Conservation (phyloP, 2,113 vertebrate genomes). For the Callaeas wilsoni region DNA sequence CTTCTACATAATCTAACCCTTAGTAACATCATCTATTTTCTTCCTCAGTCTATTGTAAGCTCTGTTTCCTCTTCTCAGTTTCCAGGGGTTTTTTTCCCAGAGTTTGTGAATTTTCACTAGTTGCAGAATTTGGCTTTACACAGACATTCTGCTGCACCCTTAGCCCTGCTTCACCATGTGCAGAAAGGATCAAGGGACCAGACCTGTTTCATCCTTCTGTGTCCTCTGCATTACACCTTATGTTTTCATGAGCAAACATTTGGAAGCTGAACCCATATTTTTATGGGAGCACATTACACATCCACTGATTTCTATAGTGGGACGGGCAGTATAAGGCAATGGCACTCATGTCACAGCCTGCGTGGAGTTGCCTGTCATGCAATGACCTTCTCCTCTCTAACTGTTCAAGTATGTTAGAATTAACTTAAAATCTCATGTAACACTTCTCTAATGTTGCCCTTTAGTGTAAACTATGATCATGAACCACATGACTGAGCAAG, state of each 20-base stretch:
- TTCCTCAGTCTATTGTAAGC: not conserved
- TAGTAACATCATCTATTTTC: not conserved
- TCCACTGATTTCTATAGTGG: not conserved
- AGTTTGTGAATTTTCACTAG: not conserved
- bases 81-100: not conserved
- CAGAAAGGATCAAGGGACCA: not conserved
- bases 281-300: not conserved
- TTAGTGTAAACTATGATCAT: not conserved
- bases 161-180: not conserved
- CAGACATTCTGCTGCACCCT: not conserved
- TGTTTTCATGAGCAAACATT: not conserved
- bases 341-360: not conserved
- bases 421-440: not conserved
- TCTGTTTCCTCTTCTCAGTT: not conserved
- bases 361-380: not conserved
- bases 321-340: not conserved
- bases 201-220: not conserved
- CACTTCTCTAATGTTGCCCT: not conserved
- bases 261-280: not conserved
- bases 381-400: not conserved
- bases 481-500: not conserved
- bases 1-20: not conserved
- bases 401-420: not conserved
- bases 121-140: not conserved
- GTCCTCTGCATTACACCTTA: not conserved